Conservation (phyloP, 2,888 invertebrate species). For the Cephus pulcher region DNA sequence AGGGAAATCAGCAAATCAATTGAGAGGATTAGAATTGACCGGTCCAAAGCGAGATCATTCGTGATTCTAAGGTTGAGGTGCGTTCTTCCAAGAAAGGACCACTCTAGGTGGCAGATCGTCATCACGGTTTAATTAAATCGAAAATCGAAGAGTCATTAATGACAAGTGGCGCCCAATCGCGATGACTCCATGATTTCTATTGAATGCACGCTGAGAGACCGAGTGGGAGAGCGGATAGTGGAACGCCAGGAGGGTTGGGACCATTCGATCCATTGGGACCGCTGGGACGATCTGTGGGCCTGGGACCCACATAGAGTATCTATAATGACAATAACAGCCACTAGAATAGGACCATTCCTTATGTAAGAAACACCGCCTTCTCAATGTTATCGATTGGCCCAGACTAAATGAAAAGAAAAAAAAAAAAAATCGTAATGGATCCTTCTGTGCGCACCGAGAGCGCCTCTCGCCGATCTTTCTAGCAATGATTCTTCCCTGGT, state of each 20-base stretch:
- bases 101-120: slow-evolving; percentile 57
- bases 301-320: slow-evolving; percentile 27
- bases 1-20: background rate
- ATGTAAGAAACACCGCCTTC: slow-evolving; percentile 45
- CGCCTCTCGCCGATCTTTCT: background rate
- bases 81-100: slow-evolving; percentile 25
- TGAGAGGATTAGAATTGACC: background rate
- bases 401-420: slow-evolving; percentile 5
- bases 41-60: background rate
- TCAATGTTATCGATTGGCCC: slow-evolving; percentile 48
- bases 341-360: slow-evolving; percentile 25
- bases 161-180: slow-evolving; percentile 66
- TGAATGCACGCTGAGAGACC: slow-evolving; percentile 44
- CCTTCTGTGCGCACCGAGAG: slow-evolving; percentile 14
- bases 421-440: slow-evolving; percentile 17
- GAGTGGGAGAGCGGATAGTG: background rate
- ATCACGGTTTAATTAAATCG: slow-evolving; percentile 64
- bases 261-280: background rate
- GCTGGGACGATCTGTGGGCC: background rate
- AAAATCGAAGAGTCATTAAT: slow-evolving; percentile 64
- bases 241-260: slow-evolving; percentile 4
- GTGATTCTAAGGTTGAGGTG: slow-evolving; percentile 2
- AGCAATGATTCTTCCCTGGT: background rate
- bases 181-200: slow-evolving; percentile 64
- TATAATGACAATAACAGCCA: slow-evolving; percentile 39